Conservation (phyloP, 1,140 invertebrate species). For the Heliothis subflexa region DNA sequence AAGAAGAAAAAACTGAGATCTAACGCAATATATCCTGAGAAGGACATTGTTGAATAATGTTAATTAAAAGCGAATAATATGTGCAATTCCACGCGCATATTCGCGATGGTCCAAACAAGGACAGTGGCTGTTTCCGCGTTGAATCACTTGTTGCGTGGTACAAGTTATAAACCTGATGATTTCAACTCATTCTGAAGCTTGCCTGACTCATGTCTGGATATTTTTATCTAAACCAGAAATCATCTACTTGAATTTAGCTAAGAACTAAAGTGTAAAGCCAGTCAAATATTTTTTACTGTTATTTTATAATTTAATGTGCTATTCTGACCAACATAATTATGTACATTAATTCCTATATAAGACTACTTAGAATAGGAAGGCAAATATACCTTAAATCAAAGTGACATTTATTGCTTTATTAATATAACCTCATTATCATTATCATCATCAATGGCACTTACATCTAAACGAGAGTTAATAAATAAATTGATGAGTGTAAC, state of each 20-base stretch:
- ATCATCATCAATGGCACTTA: no score
- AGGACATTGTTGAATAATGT: conserved; percentile 77
- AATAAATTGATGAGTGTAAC: background rate
- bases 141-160: conserved; percentile 65
- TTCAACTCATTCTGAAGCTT: background rate
- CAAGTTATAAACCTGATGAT: conserved; percentile 48
- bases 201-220: background rate
- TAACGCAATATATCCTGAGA: conserved; percentile 53
- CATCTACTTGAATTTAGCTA: no score
- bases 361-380: no score
- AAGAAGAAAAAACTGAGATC: conserved; percentile 37
- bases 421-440: no score
- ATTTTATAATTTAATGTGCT: no score
- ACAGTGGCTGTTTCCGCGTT: conserved; percentile 79
- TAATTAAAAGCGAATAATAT: conserved; percentile 75
- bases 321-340: no score
- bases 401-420: no score
- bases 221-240: no score
- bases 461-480: background rate
- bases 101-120: conserved; percentile 80
- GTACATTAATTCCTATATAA: no score
- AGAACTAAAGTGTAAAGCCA: background rate
- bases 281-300: background rate
- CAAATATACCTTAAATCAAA: no score
- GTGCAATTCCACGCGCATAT: conserved; percentile 74